Base-by-base conservation (phyloP, 2,888 invertebrate species). In the Ptychoptera contaminata region DNA sequence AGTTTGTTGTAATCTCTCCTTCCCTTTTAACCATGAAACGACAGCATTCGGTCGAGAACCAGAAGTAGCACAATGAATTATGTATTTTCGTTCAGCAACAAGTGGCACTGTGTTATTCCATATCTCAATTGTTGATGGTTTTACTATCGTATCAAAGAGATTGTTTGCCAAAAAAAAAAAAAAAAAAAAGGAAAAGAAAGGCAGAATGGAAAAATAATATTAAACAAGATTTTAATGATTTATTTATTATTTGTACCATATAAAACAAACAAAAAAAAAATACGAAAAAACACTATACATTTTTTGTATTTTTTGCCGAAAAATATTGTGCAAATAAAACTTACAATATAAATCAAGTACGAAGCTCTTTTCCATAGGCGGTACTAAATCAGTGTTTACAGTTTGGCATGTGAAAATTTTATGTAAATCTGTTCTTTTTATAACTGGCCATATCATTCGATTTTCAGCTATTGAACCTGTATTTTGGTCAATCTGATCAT, bases 11-110 rank as follows among this genome's bases (percentile, higher is more conserved):
- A 42, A 35, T 42, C 34, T 62, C 44, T 65, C 63, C 50, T 65
- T 67, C 15, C 69, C 70, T 54, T 70, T 71, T 61, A 71, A 72
- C 73, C 73, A 73, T 29, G 71, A 71, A 51, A 73, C 69, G 46
- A 69, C 63, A 2, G 73, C 71, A 1, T 72, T 67, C 44, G 73
- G 72, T 47, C 70, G 61, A 12, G 72, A 73, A 16, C 73, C 73
- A 2, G 67, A 63, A 8, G 71, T 67, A 51, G 67, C 67, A 51
- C 73, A 73, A 37, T 63, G 64, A 42, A 73, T 58, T 48, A 67
- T 65, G 53, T 70, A 71, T 31, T 62, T 60, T 45, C 64, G 62
- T 14, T 69, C 70, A 2, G 72, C 71, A 37, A 67, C 62, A 47
- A 73, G 57, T 2, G 69, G 63, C 55, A 53, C 30, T 57, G 57